phyloP scores from a whole-genome alignment of 1,140 invertebrate genomes.

The Diorhabda sublineata region DNA sequence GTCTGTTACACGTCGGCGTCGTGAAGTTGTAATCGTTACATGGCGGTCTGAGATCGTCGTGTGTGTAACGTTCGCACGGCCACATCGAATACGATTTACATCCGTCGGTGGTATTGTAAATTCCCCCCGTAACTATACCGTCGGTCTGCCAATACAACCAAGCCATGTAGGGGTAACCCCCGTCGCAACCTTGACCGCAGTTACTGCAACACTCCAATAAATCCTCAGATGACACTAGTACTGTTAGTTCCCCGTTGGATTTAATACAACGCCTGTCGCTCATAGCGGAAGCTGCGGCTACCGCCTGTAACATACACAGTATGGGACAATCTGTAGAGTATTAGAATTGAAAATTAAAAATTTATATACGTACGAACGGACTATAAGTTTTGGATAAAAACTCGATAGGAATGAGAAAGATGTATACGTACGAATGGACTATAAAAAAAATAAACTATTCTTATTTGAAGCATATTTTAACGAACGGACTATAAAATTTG shows the following conservation, averaged over 20 bases:
- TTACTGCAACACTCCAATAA: conserved; percentile 53
- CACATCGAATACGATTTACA: conserved; percentile 54
- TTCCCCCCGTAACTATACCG: conserved; percentile 1
- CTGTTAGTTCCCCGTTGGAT: conserved; percentile 52
- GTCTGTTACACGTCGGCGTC: conserved; percentile 59
- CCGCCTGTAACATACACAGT: conserved; percentile 49
- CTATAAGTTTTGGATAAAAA: no score
- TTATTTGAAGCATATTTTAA: no score
- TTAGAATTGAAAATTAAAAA: no score
- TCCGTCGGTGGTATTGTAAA: conserved; percentile 8
- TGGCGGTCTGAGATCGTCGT: conserved; percentile 21
- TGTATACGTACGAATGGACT: no score
- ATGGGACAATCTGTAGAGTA: no score
- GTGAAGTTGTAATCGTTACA: conserved; percentile 13
- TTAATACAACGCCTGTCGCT: conserved; percentile 66
- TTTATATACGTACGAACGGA: no score
- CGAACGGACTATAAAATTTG: no score
- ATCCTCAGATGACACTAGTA: conserved; percentile 60
- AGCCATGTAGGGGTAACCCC: conserved; percentile 58
- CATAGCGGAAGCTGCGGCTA: conserved; percentile 65
- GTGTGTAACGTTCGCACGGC: conserved; percentile 59
- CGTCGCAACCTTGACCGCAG: conserved; percentile 61
- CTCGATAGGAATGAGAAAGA: no score
- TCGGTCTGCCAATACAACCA: conserved; percentile 46
- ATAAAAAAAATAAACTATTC: no score